Base-by-base conservation (phyloP, 2,888 invertebrate species). In the Aphodius sticticus region DNA sequence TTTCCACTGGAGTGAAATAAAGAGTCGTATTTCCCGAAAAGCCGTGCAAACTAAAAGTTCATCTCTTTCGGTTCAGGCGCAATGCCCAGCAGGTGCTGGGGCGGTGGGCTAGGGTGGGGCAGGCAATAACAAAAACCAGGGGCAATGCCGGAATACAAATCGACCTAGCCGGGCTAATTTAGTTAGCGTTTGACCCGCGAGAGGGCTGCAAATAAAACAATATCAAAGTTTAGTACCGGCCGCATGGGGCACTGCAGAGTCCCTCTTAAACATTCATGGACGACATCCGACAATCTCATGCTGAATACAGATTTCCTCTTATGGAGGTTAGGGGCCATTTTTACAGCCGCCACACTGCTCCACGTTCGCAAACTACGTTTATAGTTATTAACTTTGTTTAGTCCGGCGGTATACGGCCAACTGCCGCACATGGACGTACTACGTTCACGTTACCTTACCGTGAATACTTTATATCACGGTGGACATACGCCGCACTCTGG, bases 161-260 rank as follows among this genome's bases (percentile, higher is more conserved):
- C 88, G 89, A 86, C 85, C 86, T 84, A 81, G 86, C 77, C 80
- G 86, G 53, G 85, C 85, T 89, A 89, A 89, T 89, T 88, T 87
- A 86, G 89, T 89, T 89, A 89, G 87, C 86, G 87, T 86, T 87
- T 87, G 88, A 88, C 88, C 88, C 87, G 88, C 86, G 85, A 86
- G 87, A 87, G 86, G 86, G 86, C 87, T 85, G 87, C 88, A 86
- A 88, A 89, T 89, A 89, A 89, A 89, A 88, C 89, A 89, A 89
- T 89, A 89, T 89, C 88, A 89, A 89, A 89, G 88, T 89, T 89
- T 89, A 89, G 88, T 88, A 86, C 87, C 84, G 84, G 86, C 83
- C 88, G 84, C 87, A 82, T 82, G 86, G 84, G 87, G 84, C 82
- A 71, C 82, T 83, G 83, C 82, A 79, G 81, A 81, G 82, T 83